These are phyloP conservation scores for Cordylochernes scorpioides DNA, from an alignment of 2,888 invertebrate species.

Conservation along the genomic window DNA sequence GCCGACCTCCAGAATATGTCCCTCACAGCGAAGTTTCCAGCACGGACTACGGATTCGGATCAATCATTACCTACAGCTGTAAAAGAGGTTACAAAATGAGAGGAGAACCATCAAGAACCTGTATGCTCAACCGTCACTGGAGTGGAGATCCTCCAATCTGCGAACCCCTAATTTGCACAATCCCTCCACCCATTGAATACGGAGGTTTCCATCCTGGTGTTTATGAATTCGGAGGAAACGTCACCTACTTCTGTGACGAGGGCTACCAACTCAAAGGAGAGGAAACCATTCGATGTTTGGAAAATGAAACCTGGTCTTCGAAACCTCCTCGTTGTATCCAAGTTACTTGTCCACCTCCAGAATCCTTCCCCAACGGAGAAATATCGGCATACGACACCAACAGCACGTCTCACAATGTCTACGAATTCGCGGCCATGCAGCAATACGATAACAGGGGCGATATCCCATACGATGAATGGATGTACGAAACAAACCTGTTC, in stretches of 20 bases:
- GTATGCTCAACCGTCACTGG: constrained; percentile 7
- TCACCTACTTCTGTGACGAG: constrained; percentile 6
- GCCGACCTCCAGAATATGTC: constrained; percentile 6
- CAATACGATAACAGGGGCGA: too few relatives aligned
- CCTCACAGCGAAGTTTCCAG: constrained; percentile 7
- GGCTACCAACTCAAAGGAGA: constrained; percentile 8
- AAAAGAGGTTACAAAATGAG: constrained; percentile 8
- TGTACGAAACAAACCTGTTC: too few relatives aligned
- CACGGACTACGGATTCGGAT: constrained; percentile 5
- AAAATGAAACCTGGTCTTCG: constrained; percentile 8
- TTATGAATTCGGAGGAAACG: constrained; percentile 3
- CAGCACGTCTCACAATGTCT: too few relatives aligned
- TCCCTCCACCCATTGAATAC: too few relatives aligned
- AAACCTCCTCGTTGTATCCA: constrained; percentile 9
- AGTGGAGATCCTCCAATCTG: constrained; percentile 7
- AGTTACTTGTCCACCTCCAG: constrained; percentile 8
- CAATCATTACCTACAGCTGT: constrained; percentile 7
- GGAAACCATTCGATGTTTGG: constrained; percentile 6
- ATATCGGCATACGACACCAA: neutral
- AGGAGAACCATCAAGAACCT: constrained; percentile 4
- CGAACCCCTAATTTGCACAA: too few relatives aligned
- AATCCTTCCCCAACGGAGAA: neutral
- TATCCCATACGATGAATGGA: too few relatives aligned
- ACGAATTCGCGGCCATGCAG: too few relatives aligned
- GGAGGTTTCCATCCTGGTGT: neutral